phyloP scores from a whole-genome alignment of 1,140 invertebrate genomes.

The Homarus americanus region DNA sequence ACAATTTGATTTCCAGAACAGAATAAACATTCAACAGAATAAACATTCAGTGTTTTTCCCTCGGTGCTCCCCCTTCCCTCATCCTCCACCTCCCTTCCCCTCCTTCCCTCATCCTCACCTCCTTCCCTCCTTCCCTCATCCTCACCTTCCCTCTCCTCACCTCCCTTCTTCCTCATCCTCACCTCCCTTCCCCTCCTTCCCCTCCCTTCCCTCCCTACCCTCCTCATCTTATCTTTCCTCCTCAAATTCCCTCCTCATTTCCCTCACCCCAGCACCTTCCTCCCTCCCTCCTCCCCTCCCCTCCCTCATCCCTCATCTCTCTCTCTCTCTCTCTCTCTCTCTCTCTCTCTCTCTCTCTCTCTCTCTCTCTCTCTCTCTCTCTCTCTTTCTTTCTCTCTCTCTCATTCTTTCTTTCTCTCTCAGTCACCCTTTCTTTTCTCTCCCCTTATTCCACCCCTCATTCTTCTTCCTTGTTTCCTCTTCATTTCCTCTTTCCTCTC shows the following conservation, averaged over 20 bases:
- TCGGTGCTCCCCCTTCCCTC: not conserved
- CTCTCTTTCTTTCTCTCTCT: not conserved
- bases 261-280: not conserved
- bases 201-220: too few species aligned
- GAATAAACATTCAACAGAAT: not conserved
- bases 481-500: too few species aligned
- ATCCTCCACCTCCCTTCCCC: too few species aligned
- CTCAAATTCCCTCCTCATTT: not conserved
- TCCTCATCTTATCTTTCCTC: constrained; percentile 11
- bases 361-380: not conserved
- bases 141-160: not conserved
- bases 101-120: too few species aligned
- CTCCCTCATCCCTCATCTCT: not conserved
- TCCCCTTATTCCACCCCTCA: too few species aligned
- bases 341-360: not conserved
- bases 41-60: constrained; percentile 5
- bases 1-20: too few species aligned
- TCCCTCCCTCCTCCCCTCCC: not conserved
- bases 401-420: constrained; percentile 3
- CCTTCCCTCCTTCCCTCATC: too few species aligned
- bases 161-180: not conserved
- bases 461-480: too few species aligned
- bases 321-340: not conserved
- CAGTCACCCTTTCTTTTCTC: not conserved
- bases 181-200: too few species aligned